Percentiles rank a stretch among this genome's conserved stretches.
Conservation (phyloP, 2,113 vertebrate genomes). For the Tetraodon nigroviridis region DNA sequence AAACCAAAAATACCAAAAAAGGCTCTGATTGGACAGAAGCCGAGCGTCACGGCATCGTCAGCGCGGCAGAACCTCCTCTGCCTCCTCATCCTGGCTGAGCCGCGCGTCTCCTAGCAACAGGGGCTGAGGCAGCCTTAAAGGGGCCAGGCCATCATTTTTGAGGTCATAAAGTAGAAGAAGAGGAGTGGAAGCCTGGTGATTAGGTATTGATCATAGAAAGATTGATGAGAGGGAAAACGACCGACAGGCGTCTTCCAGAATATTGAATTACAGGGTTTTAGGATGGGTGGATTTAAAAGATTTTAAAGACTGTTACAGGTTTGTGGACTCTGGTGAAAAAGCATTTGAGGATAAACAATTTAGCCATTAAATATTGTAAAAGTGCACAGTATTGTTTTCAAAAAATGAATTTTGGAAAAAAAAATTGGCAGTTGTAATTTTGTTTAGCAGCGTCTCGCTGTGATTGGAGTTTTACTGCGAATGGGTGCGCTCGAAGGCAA, state of each 20-base stretch:
- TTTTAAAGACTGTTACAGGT: conserved; percentile 1
- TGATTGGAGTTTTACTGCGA: conserved; percentile 34
- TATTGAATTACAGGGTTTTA: neutral
- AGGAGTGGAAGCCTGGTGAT: conserved; percentile 1
- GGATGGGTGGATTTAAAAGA: neutral
- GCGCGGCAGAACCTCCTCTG: conserved; percentile 41
- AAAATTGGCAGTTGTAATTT: neutral
- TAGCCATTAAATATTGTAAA: no score
- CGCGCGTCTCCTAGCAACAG: conserved; percentile 73
- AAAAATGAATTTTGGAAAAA: no score
- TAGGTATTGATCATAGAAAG: conserved; percentile 16
- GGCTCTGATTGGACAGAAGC: conserved; percentile 46
- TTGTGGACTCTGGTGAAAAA: neutral
- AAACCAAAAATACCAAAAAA: neutral
- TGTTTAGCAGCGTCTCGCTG: conserved; percentile 15
- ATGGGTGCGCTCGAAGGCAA: conserved; percentile 44
- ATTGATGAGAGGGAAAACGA: conserved; percentile 6
- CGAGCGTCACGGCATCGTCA: conserved; percentile 42
- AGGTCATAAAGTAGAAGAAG: conserved; percentile 24
- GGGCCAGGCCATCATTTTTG: conserved; percentile 28
- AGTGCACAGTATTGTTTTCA: no score
- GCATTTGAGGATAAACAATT: no score
- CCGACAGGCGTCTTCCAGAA: neutral
- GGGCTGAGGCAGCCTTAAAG: conserved; percentile 61
- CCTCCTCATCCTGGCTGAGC: conserved; percentile 43